Base-by-base conservation (phyloP, 2,888 invertebrate species). In the Ceramica pisi region DNA sequence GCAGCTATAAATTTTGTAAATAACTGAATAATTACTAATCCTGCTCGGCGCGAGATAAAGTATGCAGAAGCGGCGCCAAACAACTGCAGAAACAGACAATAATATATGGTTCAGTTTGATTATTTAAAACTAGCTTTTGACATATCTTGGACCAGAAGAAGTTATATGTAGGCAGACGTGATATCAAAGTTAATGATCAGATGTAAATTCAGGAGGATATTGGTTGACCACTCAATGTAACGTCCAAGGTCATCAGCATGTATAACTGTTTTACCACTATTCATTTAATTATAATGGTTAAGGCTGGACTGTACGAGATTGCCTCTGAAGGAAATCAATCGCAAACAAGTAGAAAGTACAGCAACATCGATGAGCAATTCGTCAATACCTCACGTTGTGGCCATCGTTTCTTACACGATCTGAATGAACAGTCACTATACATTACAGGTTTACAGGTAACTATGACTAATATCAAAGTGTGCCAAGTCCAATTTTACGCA, bases 401-500 rank as follows among this genome's bases (percentile, higher is more conserved):
- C 56, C 41, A 60, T 72, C 16, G 31, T 46, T 46, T 56, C 69
- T 67, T 63, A 53, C 46, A 41, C 19, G 53, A 67, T 61, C 46
- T 76, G 41, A 84, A 84, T 83, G 80, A 75, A 73, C 50, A 65
- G 61, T 65, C 65, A 64, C 53, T 50, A 31, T 38, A 65, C 31
- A 59, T 60, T 78, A 80, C 80, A 83, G 80, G 81, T 81, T 60
- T 79, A 80, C 80, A 83, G 80, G 81, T 81, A 78, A 80, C 31
- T 75, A 78, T 89, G 86, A 88, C 84, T 85, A 86, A 88, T 66
- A 67, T 53, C 10, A 56, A 86, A 81, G 72, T 84, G 88, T 89
- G 90, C 90, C 90, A 90, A 90, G 88, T 84, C 86, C 88, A 87
- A 84, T 84, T 83, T 84, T 87, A 86, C 88, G 83, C 81, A 77